Evolutionary conservation across 2,113 vertebrate genomes (phyloP).

Genomic region (Calypte anna): DNA sequence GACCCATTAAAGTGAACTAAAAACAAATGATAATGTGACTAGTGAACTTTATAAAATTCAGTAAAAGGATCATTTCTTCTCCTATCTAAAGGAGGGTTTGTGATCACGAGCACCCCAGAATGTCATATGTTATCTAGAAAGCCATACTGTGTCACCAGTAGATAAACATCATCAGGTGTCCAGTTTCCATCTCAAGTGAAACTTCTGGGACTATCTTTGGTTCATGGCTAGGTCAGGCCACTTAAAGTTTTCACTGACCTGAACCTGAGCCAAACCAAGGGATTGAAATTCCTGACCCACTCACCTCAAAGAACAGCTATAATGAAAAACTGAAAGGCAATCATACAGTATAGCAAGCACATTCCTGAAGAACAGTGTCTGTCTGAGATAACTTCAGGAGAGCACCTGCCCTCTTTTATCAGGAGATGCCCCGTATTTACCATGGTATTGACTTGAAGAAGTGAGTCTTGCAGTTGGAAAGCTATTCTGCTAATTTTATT

Average conservation of each 20-base stretch:
- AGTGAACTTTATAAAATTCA: constrained; percentile 19
- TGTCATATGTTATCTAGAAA: constrained; percentile 63
- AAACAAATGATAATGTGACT: constrained; percentile 30
- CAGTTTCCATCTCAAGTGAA: constrained; percentile 61
- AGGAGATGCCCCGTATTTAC: not conserved
- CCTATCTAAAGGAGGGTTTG: not conserved
- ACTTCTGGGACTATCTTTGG: constrained; percentile 53
- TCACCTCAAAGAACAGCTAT: constrained; percentile 39
- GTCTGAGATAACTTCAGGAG: not conserved
- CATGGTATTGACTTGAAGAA: not conserved
- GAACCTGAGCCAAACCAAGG: constrained; percentile 69
- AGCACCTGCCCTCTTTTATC: constrained; percentile 31
- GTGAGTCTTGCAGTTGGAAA: not conserved
- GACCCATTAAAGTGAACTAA: constrained; percentile 12
- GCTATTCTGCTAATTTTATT: not conserved
- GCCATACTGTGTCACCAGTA: constrained; percentile 33
- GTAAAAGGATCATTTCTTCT: not conserved
- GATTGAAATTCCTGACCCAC: constrained; percentile 63
- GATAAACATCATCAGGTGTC: constrained; percentile 67
- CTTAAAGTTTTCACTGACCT: constrained; percentile 62
- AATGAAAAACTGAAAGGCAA: constrained; percentile 52
- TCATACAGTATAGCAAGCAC: not conserved
- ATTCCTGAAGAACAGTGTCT: not conserved
- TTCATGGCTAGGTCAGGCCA: constrained; percentile 72
- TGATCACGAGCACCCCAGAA: not conserved